Percentiles rank a stretch among this genome's conserved stretches.
Evolutionary conservation across 1,140 invertebrate species (phyloP).

Genomic region (Drosophila azteca): DNA sequence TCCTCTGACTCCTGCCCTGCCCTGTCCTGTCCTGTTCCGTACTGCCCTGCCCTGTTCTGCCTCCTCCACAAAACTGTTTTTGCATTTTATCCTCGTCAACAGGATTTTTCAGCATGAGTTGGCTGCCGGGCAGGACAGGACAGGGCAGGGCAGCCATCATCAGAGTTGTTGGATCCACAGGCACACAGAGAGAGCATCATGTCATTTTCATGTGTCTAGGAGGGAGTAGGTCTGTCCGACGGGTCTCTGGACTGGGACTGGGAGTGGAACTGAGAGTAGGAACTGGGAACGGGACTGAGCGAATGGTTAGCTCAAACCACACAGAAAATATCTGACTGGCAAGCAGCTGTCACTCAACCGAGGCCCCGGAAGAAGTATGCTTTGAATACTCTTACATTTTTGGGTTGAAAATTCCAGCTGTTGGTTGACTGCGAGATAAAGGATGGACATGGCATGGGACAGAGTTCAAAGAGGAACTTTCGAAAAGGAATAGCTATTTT

Average conservation of each 20-base stretch:
- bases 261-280: constrained; percentile 8
- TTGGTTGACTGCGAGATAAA: too few relatives aligned
- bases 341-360: constrained; percentile 55
- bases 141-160: constrained; percentile 19
- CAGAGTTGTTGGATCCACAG: constrained; percentile 7
- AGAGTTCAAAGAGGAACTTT: too few relatives aligned
- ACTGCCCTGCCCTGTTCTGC: background rate
- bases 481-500: too few relatives aligned
- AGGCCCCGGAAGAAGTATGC: constrained; percentile 19
- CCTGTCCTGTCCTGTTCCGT: background rate
- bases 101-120: constrained; percentile 57
- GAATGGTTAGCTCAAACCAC: constrained; percentile 36
- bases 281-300: constrained; percentile 8
- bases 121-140: constrained; percentile 13
- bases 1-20: background rate
- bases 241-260: constrained; percentile 11
- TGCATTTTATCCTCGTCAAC: constrained; percentile 68
- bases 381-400: constrained; percentile 15
- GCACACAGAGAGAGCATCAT: constrained; percentile 14
- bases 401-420: background rate
- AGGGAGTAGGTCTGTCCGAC: background rate
- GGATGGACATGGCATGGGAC: background rate
- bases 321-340: constrained; percentile 51
- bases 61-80: constrained; percentile 28
- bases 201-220: constrained; percentile 55